Evolutionary conservation across 2,888 invertebrate species (phyloP), one percentile per base, ranked within the genome.

Genomic region (Clepsis dumicolana): DNA sequence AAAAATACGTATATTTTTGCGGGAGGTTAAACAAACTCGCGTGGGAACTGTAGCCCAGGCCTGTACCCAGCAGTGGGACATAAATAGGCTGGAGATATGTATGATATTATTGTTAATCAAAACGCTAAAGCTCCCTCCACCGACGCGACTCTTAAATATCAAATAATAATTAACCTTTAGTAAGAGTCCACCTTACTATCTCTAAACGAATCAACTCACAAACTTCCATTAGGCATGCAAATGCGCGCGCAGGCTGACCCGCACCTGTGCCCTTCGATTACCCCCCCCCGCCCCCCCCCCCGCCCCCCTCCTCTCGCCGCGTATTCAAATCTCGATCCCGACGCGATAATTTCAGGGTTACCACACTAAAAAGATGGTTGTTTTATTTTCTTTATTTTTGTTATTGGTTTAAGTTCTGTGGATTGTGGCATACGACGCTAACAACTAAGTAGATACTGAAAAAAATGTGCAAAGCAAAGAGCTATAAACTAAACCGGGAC

Each of bases 221-320:
- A 60, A 12, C 52, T 41, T 48, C 57, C 48, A 64, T 64, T 57
- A 64, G 21, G 32, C 16, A 59, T 67, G 61, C 56, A 67, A 67
- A 67, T 67, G 54, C 48, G 48, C 8, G 61, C 62, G 62, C 24
- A 35, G 32, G 29, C 25, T n/a, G n/a, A n/a, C 56, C 62, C 56
- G 67, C 62, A 62, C 67, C 67, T 67, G 67, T 62, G 66, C 66
- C 67, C 50, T 67, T 62, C 62, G 62, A 67, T 67, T 50, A 62
- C 29, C 56, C 54, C 29, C 5, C 27, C 35, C 35, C n/a, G 56
- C 32, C 12, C 48, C 44, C 65, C n/a, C 35, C 65, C 18, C 52
- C 29, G 52, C 61, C 35, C 35, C n/a, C 62, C 32, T 7, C 48
- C 44, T 59, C n/a, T 35, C 65, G 27, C 52, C 29, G 52, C 61